Evolutionary conservation across 2,888 invertebrate species (phyloP).

Genomic region (Drosophila prolongata): DNA sequence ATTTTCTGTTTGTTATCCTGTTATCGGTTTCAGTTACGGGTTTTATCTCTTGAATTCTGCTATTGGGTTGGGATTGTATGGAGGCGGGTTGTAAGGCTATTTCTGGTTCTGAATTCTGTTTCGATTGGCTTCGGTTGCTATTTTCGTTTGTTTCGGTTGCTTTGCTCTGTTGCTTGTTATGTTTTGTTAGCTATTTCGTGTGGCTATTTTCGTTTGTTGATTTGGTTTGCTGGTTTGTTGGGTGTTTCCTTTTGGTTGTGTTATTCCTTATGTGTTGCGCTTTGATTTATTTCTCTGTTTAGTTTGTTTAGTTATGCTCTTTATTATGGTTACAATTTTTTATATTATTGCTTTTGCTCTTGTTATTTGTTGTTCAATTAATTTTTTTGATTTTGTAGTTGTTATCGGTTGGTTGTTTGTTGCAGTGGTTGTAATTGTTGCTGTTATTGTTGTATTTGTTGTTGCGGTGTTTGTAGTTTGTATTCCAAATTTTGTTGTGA

Average conservation of each 20-base stretch:
- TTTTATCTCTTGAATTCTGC: constrained; percentile 29
- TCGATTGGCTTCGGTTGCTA: constrained; percentile 27
- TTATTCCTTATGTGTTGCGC: constrained; percentile 30
- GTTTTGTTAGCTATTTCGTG: constrained; percentile 13
- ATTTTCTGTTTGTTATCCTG: constrained; percentile 46
- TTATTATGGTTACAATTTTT: constrained; percentile 69
- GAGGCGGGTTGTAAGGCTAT: constrained; percentile 23
- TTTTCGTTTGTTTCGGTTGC: constrained; percentile 33
- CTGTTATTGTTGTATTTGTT: constrained; percentile 44
- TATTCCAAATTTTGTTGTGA: constrained; percentile 83
- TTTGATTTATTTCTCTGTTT: constrained; percentile 39
- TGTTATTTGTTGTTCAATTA: constrained; percentile 44
- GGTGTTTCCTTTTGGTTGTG: constrained; percentile 28
- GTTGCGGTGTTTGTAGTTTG: constrained; percentile 71
- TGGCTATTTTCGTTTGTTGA: constrained; percentile 44
- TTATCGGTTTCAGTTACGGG: constrained; percentile 27
- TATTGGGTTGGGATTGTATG: constrained; percentile 19
- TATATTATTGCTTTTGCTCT: constrained; percentile 49
- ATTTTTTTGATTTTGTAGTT: constrained; percentile 57
- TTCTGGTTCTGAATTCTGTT: constrained; percentile 31
- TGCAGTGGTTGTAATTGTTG: constrained; percentile 58
- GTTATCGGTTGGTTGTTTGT: constrained; percentile 58
- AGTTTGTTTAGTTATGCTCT: constrained; percentile 28
- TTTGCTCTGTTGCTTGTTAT: constrained; percentile 10
- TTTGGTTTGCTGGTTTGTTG: constrained; percentile 42